Evolutionary conservation across 2,113 vertebrate genomes (phyloP), one percentile per base, ranked within the genome.

Genomic region (Vireo altiloquus): DNA sequence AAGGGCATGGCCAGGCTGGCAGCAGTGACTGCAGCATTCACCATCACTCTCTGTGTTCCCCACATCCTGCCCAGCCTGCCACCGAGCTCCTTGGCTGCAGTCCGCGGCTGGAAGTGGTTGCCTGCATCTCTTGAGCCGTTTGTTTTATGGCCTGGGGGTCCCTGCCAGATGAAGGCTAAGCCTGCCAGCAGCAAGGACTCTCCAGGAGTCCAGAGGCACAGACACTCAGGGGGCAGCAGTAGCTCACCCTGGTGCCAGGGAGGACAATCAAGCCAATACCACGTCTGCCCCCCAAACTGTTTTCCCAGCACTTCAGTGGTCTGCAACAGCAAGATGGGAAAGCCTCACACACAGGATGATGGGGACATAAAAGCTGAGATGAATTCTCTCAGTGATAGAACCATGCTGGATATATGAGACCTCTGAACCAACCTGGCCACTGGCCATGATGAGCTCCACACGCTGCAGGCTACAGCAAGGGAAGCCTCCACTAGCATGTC

Each of bases 401-500:
- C 39, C 56, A 33, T 12, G 46, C 52, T 54, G 39, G 50, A 50
- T n/a, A 50, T n/a, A 57, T 0, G 0, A 81, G 50, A 89, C n/a
- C 37, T 77, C 52, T 4, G 3, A 54, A 25, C 37, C 28, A 23
- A 66, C n/a, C 46, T 57, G 46, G 56, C 54, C 59, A 39, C 7
- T 3, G 14, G 69, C 65, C 78, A 33, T 2, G 15, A 66, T 1
- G 11, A 80, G 46, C 49, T 75, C 68, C 68, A 42, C 23, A 8
- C 3, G 16, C 57, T 20, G 6, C 42, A 78, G 42, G 19, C 64
- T 82, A 49, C 25, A 78, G 81, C 0, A 2, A 61, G 15, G 30
- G 46, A 65, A 83, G 28, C 24, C 54, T 91, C 40, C 1, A 1
- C 44, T 49, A 1, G 1, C 22, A n/a, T 0, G 4, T 7, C 0